Evolutionary conservation across 2,797 vertebrate species (phyloP).

Genomic region (Xerus rutilus): DNA sequence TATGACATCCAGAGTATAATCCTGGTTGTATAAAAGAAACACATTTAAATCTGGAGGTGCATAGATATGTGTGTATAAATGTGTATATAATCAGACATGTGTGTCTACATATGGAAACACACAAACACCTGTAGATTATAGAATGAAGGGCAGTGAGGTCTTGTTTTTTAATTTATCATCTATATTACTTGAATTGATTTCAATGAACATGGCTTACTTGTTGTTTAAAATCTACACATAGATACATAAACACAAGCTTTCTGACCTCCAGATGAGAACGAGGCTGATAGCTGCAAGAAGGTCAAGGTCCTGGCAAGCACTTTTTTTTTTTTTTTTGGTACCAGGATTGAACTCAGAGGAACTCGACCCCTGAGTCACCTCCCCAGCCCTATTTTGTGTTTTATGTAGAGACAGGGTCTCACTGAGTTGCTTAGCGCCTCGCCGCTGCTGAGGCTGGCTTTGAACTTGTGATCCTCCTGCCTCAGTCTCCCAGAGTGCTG

Average conservation of each 20-base stretch:
- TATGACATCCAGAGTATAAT: not conserved
- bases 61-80: not conserved
- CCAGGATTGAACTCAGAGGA: no score
- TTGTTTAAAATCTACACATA: not conserved
- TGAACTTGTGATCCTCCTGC: no score
- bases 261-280: not conserved
- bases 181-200: not conserved
- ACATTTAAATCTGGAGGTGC: not conserved
- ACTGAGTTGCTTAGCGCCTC: no score
- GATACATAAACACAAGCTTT: not conserved
- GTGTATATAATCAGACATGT: no score
- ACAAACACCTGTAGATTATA: not conserved
- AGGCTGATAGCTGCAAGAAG: not conserved
- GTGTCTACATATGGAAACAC: not conserved
- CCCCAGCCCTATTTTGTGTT: no score
- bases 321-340: no score
- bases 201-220: not conserved
- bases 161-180: not conserved
- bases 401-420: no score
- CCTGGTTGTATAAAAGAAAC: conserved; percentile 1
- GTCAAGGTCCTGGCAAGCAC: not conserved
- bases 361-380: no score
- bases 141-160: not conserved
- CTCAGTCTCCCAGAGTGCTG: no score
- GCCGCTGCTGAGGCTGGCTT: no score